phyloP scores from a whole-genome alignment of 1,140 invertebrate genomes.

The Acromyrmex heyeri region DNA sequence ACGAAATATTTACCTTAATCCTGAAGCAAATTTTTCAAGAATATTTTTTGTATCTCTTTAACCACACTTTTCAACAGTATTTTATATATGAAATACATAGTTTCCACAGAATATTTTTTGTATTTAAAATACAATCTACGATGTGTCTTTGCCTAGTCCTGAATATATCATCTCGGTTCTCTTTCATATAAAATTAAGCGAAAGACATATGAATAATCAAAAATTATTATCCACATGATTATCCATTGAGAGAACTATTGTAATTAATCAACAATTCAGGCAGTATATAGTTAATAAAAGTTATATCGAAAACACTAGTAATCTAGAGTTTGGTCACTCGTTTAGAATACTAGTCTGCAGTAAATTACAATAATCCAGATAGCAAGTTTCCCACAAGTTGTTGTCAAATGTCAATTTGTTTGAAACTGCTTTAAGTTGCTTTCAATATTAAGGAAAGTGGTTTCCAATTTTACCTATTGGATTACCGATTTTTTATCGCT shows the following conservation, averaged over 20 bases:
- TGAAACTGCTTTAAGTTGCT: no score
- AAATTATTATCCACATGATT: background rate
- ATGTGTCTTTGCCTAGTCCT: slow-evolving; percentile 26
- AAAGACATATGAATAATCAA: background rate
- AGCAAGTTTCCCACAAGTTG: no score
- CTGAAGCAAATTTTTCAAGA: slow-evolving; percentile 19
- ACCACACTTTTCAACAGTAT: slow-evolving; percentile 9
- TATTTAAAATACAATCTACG: slow-evolving; percentile 21
- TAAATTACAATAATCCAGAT: slow-evolving; percentile 23
- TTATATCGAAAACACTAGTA: slow-evolving; percentile 8
- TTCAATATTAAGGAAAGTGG: no score
- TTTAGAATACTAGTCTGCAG: slow-evolving; percentile 5
- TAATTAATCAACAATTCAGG: slow-evolving; percentile 22
- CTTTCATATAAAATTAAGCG: background rate
- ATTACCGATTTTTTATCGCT: no score
- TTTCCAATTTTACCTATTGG: no score
- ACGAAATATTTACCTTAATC: background rate
- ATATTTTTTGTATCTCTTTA: slow-evolving; percentile 11
- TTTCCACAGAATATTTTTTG: slow-evolving; percentile 10
- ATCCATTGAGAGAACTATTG: background rate
- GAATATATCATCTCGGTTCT: slow-evolving; percentile 2
- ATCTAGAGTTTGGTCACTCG: slow-evolving; percentile 7
- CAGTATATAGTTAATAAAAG: slow-evolving; percentile 3
- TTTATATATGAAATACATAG: background rate
- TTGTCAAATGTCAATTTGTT: no score